Conservation (phyloP, 2,888 invertebrate genomes). For the Herminia tarsipennalis region DNA sequence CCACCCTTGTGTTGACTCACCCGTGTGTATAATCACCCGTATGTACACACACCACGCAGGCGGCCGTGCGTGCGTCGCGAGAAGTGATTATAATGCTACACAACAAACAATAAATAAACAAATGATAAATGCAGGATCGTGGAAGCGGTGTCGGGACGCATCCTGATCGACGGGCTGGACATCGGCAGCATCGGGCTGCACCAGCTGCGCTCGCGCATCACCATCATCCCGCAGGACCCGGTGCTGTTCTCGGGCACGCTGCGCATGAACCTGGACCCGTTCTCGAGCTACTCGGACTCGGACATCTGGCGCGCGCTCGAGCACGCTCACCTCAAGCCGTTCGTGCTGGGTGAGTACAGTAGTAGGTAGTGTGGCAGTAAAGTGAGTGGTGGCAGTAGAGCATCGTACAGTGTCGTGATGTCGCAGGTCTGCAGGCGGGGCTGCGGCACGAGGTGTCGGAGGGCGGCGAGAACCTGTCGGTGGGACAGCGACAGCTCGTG, state of each 20-base stretch:
- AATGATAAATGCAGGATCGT: conserved; percentile 83
- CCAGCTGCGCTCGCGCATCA: conserved; percentile 92
- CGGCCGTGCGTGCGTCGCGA: no score
- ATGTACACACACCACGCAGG: no score
- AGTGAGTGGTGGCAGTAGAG: no score
- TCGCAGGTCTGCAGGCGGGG: conserved; percentile 88
- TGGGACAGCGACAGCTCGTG: conserved; percentile 94
- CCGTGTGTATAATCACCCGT: no score
- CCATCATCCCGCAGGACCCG: conserved; percentile 97
- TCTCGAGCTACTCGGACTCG: conserved; percentile 90
- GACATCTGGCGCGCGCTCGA: conserved; percentile 95
- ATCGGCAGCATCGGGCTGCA: conserved; percentile 94
- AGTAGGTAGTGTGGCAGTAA: not conserved
- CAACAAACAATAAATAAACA: no score
- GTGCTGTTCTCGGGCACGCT: conserved; percentile 97
- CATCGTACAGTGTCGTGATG: no score
- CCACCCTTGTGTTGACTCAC: no score
- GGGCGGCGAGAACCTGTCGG: conserved; percentile 96
- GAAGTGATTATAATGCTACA: no score
- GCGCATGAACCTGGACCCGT: conserved; percentile 97
- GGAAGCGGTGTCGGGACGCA: conserved; percentile 93
- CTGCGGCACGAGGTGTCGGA: conserved; percentile 94
- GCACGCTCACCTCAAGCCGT: conserved; percentile 94
- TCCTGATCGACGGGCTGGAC: conserved; percentile 93
- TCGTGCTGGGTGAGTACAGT: conserved; percentile 88